Percentiles rank a stretch among this genome's conserved stretches.
phyloP scores from a whole-genome alignment of 1,140 invertebrate genomes.

The Schlechtendalia chinensis region DNA sequence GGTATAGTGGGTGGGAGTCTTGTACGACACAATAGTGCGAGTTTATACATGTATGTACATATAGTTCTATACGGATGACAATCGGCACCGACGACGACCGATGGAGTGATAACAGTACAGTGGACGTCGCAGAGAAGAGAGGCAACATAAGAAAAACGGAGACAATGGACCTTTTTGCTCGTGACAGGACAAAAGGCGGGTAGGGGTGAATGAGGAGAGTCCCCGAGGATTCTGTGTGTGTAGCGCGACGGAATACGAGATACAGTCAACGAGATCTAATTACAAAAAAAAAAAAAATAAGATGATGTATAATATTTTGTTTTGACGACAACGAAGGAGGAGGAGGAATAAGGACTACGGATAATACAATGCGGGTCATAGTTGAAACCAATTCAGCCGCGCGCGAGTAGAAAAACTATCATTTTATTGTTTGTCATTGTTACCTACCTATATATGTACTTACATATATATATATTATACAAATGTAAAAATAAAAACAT shows the following conservation, averaged over 20 bases:
- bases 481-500: conserved; percentile 21
- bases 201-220: not conserved
- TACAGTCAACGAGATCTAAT: conserved; percentile 39
- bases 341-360: too few species aligned
- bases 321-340: not conserved
- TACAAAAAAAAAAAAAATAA: conserved; percentile 35
- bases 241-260: conserved; percentile 7
- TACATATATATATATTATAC: not conserved
- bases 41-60: not conserved
- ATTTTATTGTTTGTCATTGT: conserved; percentile 45
- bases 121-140: too few species aligned
- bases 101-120: conserved; percentile 41
- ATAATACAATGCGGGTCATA: conserved; percentile 48
- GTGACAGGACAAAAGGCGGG: conserved; percentile 38
- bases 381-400: conserved; percentile 47
- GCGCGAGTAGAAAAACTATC: conserved; percentile 23
- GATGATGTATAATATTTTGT: conserved; percentile 45
- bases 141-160: conserved; percentile 41
- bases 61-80: conserved; percentile 44
- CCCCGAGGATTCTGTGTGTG: conserved; percentile 7
- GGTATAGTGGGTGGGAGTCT: not conserved
- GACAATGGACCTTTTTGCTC: conserved; percentile 45
- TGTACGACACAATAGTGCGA: conserved; percentile 21
- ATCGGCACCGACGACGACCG: conserved; percentile 35
- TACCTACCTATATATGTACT: conserved; percentile 1